A percentile compares a stretch with the other conserved stretches of the same genome.
Conservation (phyloP, 2,888 invertebrate genomes). For the Pyrochroa serraticornis region DNA sequence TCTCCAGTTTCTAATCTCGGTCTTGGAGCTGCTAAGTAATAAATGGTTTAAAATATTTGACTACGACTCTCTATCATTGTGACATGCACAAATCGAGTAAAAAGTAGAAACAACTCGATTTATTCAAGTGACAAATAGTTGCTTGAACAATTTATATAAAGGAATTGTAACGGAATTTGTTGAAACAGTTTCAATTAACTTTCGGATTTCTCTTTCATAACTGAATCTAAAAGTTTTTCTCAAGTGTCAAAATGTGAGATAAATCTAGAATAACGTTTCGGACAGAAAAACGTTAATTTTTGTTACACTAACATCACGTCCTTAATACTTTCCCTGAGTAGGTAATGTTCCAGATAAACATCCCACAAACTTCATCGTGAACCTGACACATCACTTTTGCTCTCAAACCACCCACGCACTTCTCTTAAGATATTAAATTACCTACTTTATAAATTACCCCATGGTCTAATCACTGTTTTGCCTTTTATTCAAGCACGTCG, state of each 20-base stretch:
- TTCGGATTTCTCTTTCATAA: not conserved
- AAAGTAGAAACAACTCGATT: too few species aligned
- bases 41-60: too few species aligned
- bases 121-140: too few species aligned
- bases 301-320: not conserved
- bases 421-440: not conserved
- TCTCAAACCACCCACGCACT: not conserved
- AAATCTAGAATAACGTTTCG: not conserved
- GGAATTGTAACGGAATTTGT: not conserved
- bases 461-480: not conserved
- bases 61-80: too few species aligned
- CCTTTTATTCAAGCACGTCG: not conserved
- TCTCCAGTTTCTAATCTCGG: too few species aligned
- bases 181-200: not conserved
- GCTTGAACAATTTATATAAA: too few species aligned
- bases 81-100: too few species aligned
- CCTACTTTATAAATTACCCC: not conserved
- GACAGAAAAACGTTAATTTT: not conserved
- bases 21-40: too few species aligned
- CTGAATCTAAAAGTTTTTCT: too few species aligned
- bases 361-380: not conserved
- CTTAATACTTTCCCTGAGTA: not conserved
- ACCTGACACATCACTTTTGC: not conserved
- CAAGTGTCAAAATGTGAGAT: not conserved
- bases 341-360: conserved; percentile 7